phyloP scores from a whole-genome alignment of 2,113 vertebrate species.

The Esox niger region DNA sequence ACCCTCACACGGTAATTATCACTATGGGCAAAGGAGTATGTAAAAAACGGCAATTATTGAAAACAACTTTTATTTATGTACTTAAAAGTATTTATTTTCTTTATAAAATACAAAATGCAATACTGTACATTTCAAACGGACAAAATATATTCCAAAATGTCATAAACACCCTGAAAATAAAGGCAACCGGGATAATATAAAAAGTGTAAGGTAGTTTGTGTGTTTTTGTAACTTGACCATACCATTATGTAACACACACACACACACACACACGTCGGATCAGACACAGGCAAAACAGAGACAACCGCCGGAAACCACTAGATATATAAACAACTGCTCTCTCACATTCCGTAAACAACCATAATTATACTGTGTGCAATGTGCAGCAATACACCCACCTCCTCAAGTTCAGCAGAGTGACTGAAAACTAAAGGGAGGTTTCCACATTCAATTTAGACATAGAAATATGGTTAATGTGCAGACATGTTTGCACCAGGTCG shows the following conservation, averaged over 20 bases:
- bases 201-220: not conserved
- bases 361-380: not conserved
- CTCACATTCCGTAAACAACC: not conserved
- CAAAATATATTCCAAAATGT: conserved; percentile 18
- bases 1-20: too few species aligned
- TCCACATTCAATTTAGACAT: too few species aligned
- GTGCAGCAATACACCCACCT: not conserved
- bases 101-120: not conserved
- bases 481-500: not conserved
- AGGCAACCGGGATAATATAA: not conserved
- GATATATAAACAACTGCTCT: too few species aligned
- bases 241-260: not conserved
- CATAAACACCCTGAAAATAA: not conserved
- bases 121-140: not conserved
- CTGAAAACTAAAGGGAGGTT: too few species aligned
- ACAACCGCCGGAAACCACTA: not conserved
- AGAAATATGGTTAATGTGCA: too few species aligned
- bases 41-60: too few species aligned
- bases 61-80: too few species aligned
- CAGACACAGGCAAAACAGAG: not conserved
- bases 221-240: not conserved
- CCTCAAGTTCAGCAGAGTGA: too few species aligned
- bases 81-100: conserved; percentile 12
- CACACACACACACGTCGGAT: too few species aligned
- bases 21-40: too few species aligned